A percentile compares a stretch with the other conserved stretches of the same genome.
phyloP scores from a whole-genome alignment of 2,888 invertebrate genomes.

The Apodemia mormo region DNA sequence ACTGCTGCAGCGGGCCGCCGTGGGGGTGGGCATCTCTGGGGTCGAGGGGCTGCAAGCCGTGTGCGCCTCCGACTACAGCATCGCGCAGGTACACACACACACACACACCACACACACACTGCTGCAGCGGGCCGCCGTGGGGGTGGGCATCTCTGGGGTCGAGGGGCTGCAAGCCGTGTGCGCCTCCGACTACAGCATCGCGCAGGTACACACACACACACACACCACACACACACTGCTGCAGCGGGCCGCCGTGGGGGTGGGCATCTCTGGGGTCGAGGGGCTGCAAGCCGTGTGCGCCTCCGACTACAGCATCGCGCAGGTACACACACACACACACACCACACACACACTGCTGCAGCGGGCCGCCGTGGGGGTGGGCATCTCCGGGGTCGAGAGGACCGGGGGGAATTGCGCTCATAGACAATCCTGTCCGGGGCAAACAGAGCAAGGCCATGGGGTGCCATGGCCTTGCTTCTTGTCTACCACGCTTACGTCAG shows the following conservation, averaged over 20 bases:
- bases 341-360: slow-evolving; percentile 89
- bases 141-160: slow-evolving; percentile 98
- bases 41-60: slow-evolving; percentile 99
- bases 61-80: slow-evolving; percentile 99
- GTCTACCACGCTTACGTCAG: no score
- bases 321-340: slow-evolving; percentile 95
- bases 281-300: slow-evolving; percentile 99
- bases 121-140: slow-evolving; percentile 99
- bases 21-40: slow-evolving; percentile 98
- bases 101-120: slow-evolving; percentile 86
- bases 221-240: slow-evolving; percentile 88
- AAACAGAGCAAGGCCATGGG: no score
- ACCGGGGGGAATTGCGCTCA: no score
- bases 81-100: slow-evolving; percentile 96
- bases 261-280: slow-evolving; percentile 98
- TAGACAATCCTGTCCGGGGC: no score
- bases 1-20: slow-evolving; percentile 97
- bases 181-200: slow-evolving; percentile 99
- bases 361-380: slow-evolving; percentile 98
- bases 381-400: slow-evolving; percentile 99
- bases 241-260: slow-evolving; percentile 98
- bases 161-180: slow-evolving; percentile 99
- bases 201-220: slow-evolving; percentile 95
- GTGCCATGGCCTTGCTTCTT: no score
- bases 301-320: slow-evolving; percentile 99